Evolutionary conservation across 2,113 vertebrate genomes (phyloP).

Genomic region (Pterocles gutturalis): DNA sequence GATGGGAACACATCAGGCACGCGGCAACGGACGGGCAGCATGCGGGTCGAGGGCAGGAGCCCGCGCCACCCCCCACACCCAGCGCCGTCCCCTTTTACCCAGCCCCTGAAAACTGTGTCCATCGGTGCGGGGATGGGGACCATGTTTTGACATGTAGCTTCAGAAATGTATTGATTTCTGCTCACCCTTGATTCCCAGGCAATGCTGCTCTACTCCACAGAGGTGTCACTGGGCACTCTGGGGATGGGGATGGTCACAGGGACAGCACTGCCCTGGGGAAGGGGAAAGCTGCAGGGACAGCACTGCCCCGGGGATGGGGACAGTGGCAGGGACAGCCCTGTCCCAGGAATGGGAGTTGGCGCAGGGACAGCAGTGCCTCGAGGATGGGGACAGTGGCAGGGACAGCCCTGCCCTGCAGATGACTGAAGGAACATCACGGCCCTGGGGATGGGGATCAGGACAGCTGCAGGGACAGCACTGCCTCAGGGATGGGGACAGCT

Average conservation of each 20-base stretch:
- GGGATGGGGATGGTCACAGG: neutral
- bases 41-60: neutral
- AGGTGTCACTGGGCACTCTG: fast-evolving
- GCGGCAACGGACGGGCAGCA: fast-evolving
- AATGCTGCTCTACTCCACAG: neutral
- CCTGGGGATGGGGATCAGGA: no score
- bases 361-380: no score
- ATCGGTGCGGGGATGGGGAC: neutral
- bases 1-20: fast-evolving
- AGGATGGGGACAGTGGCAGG: no score
- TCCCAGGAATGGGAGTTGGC: no score
- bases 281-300: neutral
- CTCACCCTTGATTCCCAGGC: neutral
- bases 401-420: no score
- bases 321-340: neutral
- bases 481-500: no score
- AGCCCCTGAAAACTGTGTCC: no score
- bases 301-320: neutral
- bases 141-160: fast-evolving
- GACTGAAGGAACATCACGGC: no score
- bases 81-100: fast-evolving
- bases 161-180: neutral
- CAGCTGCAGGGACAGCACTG: no score
- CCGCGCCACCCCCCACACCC: fast-evolving
- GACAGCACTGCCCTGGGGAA: neutral